These are phyloP conservation scores for Schizotus pectinicornis DNA, from an alignment of 2,888 invertebrate species.

Conservation along the genomic window DNA sequence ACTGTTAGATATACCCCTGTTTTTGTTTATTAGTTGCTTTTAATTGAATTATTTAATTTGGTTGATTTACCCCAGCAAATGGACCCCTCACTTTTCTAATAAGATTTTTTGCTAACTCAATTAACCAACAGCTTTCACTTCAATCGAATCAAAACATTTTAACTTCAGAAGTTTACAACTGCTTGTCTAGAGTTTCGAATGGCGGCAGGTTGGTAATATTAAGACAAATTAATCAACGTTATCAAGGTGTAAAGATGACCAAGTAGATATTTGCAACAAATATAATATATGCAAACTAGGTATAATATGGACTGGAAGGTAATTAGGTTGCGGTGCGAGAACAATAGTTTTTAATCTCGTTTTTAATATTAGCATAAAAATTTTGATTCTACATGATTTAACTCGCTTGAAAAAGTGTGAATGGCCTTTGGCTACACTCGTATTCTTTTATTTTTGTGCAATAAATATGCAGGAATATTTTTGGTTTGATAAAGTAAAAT, in stretches of 20 bases:
- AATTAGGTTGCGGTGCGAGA: no score
- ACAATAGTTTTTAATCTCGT: no score
- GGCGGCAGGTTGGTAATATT: not conserved
- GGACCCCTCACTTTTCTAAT: slow-evolving; percentile 12
- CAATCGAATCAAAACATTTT: slow-evolving; percentile 13
- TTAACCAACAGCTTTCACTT: slow-evolving; percentile 13
- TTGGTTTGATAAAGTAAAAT: slow-evolving; percentile 25
- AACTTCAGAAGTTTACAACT: slow-evolving; percentile 11
- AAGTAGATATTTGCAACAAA: no score
- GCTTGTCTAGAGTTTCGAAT: not conserved
- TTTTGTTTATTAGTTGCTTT: not conserved
- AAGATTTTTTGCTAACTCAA: slow-evolving; percentile 12
- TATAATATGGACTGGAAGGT: no score
- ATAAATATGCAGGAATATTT: slow-evolving; percentile 29
- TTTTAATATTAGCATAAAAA: no score
- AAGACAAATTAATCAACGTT: not conserved
- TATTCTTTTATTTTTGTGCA: slow-evolving; percentile 9
- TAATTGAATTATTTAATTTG: slow-evolving; percentile 7
- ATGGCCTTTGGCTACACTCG: slow-evolving; percentile 4
- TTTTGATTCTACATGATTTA: no score
- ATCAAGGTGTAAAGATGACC: no score
- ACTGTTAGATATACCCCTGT: no score
- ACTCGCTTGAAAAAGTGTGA: slow-evolving; percentile 6
- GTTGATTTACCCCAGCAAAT: slow-evolving; percentile 7
- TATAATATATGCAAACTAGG: no score